Base-by-base conservation (phyloP, 1,140 invertebrate genomes). In the Solen grandis region DNA sequence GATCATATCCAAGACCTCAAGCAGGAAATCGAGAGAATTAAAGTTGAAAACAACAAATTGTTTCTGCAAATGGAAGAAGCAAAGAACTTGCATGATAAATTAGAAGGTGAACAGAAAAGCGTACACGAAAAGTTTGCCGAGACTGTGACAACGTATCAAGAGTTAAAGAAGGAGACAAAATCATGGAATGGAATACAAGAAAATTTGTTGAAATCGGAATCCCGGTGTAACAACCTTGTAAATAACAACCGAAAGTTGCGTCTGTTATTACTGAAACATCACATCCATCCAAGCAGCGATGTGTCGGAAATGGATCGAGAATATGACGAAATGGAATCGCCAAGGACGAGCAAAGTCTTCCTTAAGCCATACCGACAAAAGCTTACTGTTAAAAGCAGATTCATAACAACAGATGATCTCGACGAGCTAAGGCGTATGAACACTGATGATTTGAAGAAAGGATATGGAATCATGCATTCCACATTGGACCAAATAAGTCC, bases 21-120 rank as follows among this genome's bases (percentile, higher is more conserved):
- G 36, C 19, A 14, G 19, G 33, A 27, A n/a, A 14, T 68, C n/a
- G 65, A 78, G 1, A 14, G n/a, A 22, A 54, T 60, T n/a, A 78
- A 60, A 31, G 16, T n/a, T 13, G 52, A 69, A n/a, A 78, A 78
- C 38, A 65, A 78, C 50, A 69, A 57, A 38, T 31, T 69, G 35
- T 38, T 66, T 69, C 29, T 60, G 36, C 46, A 78, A 14, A 78
- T 78, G 75, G 22, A 36, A 0, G 50, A 78, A 57, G 63, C 75
- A 1, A 78, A 78, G 29, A 38, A n/a, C 29, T 22, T 78, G 5
- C 29, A 78, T 27, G 75, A 78, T 41, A 78, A 78, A 69, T 41
- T 78, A 16, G 75, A 78, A 60, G 27, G 4, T 33, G 75, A 78
- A 33, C 54, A 66, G 27, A 66, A 41, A 22, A 54, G 59, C n/a